These are phyloP conservation scores for Proteles cristata DNA, from an alignment of 2,113 vertebrate genomes.

Conservation along the genomic window DNA sequence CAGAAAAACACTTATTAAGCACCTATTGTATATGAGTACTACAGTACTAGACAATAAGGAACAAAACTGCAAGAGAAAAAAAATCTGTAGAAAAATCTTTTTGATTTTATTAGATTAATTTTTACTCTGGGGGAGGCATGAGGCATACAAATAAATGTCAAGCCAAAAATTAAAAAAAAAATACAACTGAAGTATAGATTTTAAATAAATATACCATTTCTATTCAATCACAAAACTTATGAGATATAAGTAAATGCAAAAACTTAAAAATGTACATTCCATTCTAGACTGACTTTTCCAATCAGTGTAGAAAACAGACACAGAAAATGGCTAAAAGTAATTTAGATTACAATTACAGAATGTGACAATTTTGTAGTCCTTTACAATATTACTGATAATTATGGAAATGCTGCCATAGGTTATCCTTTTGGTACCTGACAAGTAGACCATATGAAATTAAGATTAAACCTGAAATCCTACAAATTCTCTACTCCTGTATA, in stretches of 20 bases:
- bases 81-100: slow-evolving; percentile 7
- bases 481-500: background rate
- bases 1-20: slow-evolving; percentile 12
- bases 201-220: slow-evolving; percentile 32
- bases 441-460: background rate
- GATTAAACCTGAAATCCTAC: background rate
- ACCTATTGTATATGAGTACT: background rate
- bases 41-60: background rate
- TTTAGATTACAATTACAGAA: background rate
- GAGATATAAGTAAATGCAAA: background rate
- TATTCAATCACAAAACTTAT: background rate
- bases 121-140: background rate
- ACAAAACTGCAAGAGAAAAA: slow-evolving; percentile 21
- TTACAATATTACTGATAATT: background rate
- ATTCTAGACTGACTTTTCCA: slow-evolving; percentile 15
- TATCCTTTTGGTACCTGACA: background rate
- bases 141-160: background rate
- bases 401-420: background rate
- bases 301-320: slow-evolving; percentile 13
- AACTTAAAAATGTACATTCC: background rate
- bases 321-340: background rate
- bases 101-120: background rate
- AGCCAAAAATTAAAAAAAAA: background rate
- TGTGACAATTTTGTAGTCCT: background rate
- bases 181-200: background rate